phyloP scores from a whole-genome alignment of 2,888 invertebrate species.

The Xanthorhoe designata region DNA sequence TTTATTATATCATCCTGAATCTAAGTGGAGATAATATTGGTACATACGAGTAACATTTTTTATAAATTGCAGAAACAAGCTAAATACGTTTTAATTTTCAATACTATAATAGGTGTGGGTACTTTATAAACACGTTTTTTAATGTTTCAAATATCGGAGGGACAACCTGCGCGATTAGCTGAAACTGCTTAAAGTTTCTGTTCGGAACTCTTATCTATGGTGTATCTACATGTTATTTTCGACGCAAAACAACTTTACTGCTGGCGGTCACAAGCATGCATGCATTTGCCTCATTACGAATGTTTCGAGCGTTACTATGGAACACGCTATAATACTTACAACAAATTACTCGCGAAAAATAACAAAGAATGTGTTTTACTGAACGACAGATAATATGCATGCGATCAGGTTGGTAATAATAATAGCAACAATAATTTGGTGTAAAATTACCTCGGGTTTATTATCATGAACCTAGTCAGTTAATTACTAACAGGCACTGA shows the following conservation, averaged over 20 bases:
- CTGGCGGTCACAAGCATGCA: constrained; percentile 29
- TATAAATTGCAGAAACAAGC: no score
- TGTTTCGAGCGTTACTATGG: constrained; percentile 48
- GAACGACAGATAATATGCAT: constrained; percentile 7
- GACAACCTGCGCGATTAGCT: neutral
- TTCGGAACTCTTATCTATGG: constrained; percentile 22
- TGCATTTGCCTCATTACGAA: constrained; percentile 42
- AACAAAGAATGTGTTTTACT: constrained; percentile 38
- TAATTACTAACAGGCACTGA: no score
- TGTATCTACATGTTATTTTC: constrained; percentile 31
- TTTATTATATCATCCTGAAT: no score
- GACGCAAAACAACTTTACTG: constrained; percentile 27
- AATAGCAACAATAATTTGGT: no score
- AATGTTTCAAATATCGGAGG: neutral
- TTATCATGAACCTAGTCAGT: no score
- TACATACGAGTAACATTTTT: no score
- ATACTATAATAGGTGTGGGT: neutral
- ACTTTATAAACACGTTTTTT: neutral
- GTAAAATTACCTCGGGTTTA: no score
- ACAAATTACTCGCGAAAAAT: constrained; percentile 49
- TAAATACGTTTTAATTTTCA: no score
- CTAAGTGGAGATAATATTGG: no score
- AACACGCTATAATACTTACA: constrained; percentile 49
- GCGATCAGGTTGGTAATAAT: neutral
- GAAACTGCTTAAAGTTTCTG: constrained; percentile 17